phyloP scores from a whole-genome alignment of 2,797 vertebrate genomes.

The Sorex maritimensis region DNA sequence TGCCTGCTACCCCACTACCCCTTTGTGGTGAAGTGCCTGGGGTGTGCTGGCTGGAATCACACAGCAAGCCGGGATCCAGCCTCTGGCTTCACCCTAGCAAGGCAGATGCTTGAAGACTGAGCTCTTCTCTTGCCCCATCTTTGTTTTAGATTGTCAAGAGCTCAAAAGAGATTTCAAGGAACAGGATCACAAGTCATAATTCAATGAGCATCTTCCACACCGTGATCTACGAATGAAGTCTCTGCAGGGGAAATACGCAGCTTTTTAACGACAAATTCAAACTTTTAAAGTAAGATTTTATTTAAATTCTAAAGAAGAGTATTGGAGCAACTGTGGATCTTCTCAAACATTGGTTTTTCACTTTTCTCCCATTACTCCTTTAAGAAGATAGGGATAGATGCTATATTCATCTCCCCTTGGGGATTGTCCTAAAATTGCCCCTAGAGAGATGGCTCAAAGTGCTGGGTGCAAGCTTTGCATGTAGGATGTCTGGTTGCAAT shows the following conservation, averaged over 20 bases:
- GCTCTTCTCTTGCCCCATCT: neutral
- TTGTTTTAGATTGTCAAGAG: conserved; percentile 40
- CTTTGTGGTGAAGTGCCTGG: no score
- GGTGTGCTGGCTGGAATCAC: no score
- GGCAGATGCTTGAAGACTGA: no score
- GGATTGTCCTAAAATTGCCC: conserved; percentile 12
- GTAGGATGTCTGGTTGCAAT: no score
- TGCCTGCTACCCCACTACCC: no score
- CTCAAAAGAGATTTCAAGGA: conserved; percentile 27
- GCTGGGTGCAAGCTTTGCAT: no score
- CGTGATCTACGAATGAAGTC: neutral
- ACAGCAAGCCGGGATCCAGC: no score
- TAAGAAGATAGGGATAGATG: conserved; percentile 3
- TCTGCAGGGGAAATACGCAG: neutral
- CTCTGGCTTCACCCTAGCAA: no score
- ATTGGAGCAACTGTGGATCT: neutral
- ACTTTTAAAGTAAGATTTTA: neutral
- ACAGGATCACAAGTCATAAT: neutral
- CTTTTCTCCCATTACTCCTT: neutral
- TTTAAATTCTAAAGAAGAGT: neutral
- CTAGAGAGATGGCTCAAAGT: neutral
- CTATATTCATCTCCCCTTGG: conserved; percentile 10
- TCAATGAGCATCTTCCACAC: neutral
- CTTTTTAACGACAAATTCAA: neutral
- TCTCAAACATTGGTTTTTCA: neutral